A percentile compares a stretch with the other conserved stretches of the same genome.
Conservation (phyloP, 2,797 vertebrate species). For the Alcedo atthis region DNA sequence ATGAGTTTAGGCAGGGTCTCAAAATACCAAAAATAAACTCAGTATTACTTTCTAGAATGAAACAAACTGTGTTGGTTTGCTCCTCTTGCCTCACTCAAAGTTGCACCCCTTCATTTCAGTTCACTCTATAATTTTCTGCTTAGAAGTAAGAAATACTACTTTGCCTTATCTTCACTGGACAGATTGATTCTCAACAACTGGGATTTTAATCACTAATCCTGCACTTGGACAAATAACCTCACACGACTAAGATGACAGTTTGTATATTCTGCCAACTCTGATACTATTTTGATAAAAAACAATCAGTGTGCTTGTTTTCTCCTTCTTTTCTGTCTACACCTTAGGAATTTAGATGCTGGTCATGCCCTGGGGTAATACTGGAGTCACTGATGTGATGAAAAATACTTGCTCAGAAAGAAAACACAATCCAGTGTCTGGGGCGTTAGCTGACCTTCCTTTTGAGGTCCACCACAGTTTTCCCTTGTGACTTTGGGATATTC, state of each 20-base stretch:
- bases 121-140: conserved; percentile 38
- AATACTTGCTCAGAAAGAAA: not conserved
- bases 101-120: conserved; percentile 38
- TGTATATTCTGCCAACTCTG: not conserved
- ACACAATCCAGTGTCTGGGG: not conserved
- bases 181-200: not conserved
- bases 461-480: not conserved
- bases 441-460: not conserved
- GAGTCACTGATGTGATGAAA: not conserved
- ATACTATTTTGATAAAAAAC: not conserved
- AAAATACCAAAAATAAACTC: conserved; percentile 75
- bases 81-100: conserved; percentile 35
- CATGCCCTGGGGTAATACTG: not conserved
- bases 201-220: not conserved
- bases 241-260: not conserved
- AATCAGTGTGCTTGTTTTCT: not conserved
- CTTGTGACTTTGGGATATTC: not conserved
- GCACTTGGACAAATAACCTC: not conserved
- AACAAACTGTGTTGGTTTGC: conserved; percentile 59
- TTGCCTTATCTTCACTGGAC: not conserved
- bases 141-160: conserved; percentile 7
- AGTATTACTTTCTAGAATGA: conserved; percentile 70
- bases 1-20: conserved; percentile 74
- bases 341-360: not conserved
- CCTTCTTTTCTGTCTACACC: not conserved